These are phyloP conservation scores for Andrena bucephala DNA, from an alignment of 2,888 invertebrate genomes.

Conservation along the genomic window DNA sequence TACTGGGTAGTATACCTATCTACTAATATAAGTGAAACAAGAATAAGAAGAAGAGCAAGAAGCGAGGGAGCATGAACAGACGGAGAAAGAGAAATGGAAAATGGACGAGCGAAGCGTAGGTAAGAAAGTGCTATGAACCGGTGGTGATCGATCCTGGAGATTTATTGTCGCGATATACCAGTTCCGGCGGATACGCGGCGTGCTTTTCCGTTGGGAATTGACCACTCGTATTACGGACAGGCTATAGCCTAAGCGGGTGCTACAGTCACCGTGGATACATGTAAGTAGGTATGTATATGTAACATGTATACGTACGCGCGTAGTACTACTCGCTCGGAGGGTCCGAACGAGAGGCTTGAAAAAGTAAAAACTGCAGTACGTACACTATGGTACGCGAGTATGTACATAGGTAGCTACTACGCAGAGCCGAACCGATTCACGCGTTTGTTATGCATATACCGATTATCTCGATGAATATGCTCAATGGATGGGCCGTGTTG, in stretches of 20 bases:
- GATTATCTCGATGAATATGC: not conserved
- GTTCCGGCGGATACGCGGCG: slow-evolving; percentile 63
- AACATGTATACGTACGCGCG: too few species aligned
- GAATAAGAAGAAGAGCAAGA: too few species aligned
- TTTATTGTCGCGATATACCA: not conserved
- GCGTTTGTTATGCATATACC: not conserved
- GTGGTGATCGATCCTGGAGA: not conserved
- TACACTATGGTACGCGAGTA: too few species aligned
- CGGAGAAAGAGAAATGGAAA: too few species aligned
- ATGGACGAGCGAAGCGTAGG: too few species aligned
- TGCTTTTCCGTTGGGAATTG: slow-evolving; percentile 55
- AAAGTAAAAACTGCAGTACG: too few species aligned
- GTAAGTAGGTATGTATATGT: not conserved
- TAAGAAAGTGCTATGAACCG: too few species aligned
- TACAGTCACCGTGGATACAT: not conserved
- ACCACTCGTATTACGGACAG: not conserved
- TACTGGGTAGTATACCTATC: too few species aligned
- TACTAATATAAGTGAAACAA: too few species aligned
- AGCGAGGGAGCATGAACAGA: too few species aligned
- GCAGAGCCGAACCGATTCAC: not conserved
- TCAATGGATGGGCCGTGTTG: slow-evolving; percentile 11
- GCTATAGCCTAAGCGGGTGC: not conserved
- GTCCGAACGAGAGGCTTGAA: too few species aligned
- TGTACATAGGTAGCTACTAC: too few species aligned
- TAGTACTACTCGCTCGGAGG: not conserved